phyloP scores from a whole-genome alignment of 2,113 vertebrate species.

The Trichechus manatus region DNA sequence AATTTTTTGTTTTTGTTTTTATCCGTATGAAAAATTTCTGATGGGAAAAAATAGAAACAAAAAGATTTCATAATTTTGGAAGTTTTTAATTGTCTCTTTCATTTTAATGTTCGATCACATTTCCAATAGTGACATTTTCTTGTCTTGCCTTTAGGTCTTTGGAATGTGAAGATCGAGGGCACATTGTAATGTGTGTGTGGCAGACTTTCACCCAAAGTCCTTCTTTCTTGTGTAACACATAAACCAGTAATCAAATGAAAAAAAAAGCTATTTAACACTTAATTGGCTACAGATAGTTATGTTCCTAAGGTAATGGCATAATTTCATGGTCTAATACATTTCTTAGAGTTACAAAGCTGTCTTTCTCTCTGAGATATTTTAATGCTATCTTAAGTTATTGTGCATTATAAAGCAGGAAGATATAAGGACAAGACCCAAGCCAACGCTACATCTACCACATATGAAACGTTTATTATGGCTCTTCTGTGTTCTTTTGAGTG shows the following conservation, averaged over 20 bases:
- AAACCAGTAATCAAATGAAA: neutral
- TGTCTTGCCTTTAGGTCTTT: neutral
- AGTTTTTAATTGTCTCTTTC: neutral
- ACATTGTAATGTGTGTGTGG: neutral
- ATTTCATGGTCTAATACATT: neutral
- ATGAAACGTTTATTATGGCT: neutral
- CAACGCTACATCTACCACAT: neutral
- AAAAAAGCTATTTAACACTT: neutral
- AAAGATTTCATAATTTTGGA: neutral
- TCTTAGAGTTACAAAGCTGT: neutral
- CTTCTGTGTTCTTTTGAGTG: neutral
- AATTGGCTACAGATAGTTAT: neutral
- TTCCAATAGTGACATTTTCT: neutral
- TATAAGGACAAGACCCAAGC: neutral
- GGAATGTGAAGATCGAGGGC: neutral
- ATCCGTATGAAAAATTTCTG: neutral
- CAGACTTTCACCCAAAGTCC: neutral
- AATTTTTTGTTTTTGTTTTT: neutral
- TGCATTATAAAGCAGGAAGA: neutral
- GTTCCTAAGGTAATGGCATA: neutral
- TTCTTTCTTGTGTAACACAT: neutral
- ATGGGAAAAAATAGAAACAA: neutral
- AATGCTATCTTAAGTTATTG: neutral
- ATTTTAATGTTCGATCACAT: slow-evolving; percentile 2
- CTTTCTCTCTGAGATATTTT: neutral